phyloP scores from a whole-genome alignment of 1,140 invertebrate species.

The Ceratina australensis region DNA sequence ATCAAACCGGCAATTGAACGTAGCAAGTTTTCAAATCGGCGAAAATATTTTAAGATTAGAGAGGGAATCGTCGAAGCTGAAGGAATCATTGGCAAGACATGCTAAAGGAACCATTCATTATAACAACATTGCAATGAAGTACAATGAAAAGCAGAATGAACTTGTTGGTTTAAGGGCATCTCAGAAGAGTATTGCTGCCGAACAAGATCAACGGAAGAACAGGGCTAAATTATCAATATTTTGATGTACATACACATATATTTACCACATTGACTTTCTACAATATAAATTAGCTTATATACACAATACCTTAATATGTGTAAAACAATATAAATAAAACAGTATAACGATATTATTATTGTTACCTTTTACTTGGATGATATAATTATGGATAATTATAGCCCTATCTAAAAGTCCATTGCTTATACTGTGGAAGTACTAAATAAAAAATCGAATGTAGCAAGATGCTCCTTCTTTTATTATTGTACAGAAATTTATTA shows the following conservation, averaged over 20 bases:
- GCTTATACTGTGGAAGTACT: too few species aligned
- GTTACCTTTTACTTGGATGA: too few species aligned
- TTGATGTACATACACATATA: conserved; percentile 73
- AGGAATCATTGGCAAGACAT: conserved; percentile 83
- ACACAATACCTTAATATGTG: conserved; percentile 25
- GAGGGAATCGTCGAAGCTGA: conserved; percentile 84
- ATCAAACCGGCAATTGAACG: conserved; percentile 85
- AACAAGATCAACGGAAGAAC: conserved; percentile 86
- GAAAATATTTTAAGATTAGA: conserved; percentile 86
- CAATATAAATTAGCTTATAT: conserved; percentile 18
- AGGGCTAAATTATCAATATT: conserved; percentile 85
- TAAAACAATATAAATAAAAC: conserved; percentile 27
- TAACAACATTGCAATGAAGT: conserved; percentile 81
- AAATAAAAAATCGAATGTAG: too few species aligned
- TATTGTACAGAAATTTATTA: too few species aligned
- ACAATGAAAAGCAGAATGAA: conserved; percentile 83
- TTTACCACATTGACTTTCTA: conserved; percentile 28
- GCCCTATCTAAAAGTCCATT: too few species aligned
- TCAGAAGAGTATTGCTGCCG: conserved; percentile 83
- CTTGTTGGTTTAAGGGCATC: conserved; percentile 81
- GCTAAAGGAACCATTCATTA: conserved; percentile 80
- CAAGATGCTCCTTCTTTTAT: too few species aligned
- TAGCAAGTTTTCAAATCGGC: conserved; percentile 86
- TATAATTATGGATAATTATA: neutral
- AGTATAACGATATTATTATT: neutral